Evolutionary conservation across 2,113 vertebrate genomes (phyloP), one percentile per base, ranked within the genome.

Genomic region (Austrofundulus limnaeus): DNA sequence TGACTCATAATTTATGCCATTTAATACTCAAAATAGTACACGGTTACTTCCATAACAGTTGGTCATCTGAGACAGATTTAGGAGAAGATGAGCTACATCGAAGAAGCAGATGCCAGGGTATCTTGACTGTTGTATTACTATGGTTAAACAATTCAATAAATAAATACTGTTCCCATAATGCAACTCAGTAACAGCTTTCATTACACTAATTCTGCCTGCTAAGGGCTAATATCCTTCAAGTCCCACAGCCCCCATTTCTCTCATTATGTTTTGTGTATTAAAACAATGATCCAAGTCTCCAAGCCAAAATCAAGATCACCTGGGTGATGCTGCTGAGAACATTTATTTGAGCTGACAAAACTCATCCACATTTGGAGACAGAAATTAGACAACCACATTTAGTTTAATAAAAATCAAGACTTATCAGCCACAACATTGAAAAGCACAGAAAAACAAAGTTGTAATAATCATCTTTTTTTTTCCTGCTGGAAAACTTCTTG

Each of bases 131-230:
- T 20, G 20, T 15, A 15, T n/a, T 45, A 37, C 12, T 42, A 7
- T 56, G 19, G 24, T 46, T 46, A 16, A 42, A 59, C 11, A 59
- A 46, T 34, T n/a, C 17, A 59, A 46, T 20, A 59, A 45, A 19
- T 19, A 47, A 10, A 47, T n/a, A 54, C 16, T 21, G 2, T 37
- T 38, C 37, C 17, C 11, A 45, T 34, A 23, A 67, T 52, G 52
- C 20, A 25, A 34, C 15, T 72, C 17, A 58, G 2, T 38, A 2
- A 5, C 6, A 51, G 34, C 16, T 59, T 60, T 55, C 20, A 16
- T 51, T 46, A 34, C n/a, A 11, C 19, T 11, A 1, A 25, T 11
- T 41, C 14, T 21, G 14, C 5, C 43, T 55, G 25, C 7, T 24
- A 19, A 17, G 45, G 13, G 7, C 17, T 53, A 43, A 42, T 34